Evolutionary conservation across 2,888 invertebrate genomes (phyloP).

Genomic region (Myopa tessellatipennis): DNA sequence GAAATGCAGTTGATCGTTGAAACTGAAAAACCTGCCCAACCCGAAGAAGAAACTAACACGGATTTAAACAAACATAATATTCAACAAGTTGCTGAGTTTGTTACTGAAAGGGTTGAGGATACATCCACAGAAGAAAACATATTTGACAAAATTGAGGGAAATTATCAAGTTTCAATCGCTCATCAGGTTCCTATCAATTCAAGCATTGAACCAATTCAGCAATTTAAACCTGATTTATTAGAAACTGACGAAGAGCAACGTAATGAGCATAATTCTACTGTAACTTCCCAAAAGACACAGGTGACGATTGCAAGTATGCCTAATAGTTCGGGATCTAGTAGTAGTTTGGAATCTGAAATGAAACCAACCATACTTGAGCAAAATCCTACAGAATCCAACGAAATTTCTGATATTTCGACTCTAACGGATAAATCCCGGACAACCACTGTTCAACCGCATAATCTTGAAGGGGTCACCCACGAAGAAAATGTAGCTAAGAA

Average conservation of each 20-base stretch:
- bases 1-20: conserved; percentile 58
- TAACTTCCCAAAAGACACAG: background rate
- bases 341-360: background rate
- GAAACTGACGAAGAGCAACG: background rate
- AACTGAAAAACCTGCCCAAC: conserved; percentile 56
- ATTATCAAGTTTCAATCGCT: conserved; percentile 14
- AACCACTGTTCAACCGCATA: background rate
- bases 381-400: background rate
- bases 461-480: background rate
- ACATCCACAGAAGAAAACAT: conserved; percentile 45
- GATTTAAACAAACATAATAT: conserved; percentile 41
- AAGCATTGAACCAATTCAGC: conserved; percentile 28
- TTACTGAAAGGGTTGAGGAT: conserved; percentile 50
- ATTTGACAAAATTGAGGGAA: conserved; percentile 44
- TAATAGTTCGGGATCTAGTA: too few relatives aligned
- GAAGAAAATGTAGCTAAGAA: too few relatives aligned
- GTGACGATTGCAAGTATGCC: too few relatives aligned
- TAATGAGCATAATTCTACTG: background rate
- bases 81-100: conserved; percentile 49
- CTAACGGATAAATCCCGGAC: background rate
- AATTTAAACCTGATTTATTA: conserved; percentile 13
- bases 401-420: background rate
- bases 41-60: conserved; percentile 55
- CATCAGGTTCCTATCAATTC: conserved; percentile 18
- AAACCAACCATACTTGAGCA: background rate